Evolutionary conservation across 2,113 vertebrate genomes (phyloP), one percentile per base, ranked within the genome.

Genomic region (Hippocampus barbouri): DNA sequence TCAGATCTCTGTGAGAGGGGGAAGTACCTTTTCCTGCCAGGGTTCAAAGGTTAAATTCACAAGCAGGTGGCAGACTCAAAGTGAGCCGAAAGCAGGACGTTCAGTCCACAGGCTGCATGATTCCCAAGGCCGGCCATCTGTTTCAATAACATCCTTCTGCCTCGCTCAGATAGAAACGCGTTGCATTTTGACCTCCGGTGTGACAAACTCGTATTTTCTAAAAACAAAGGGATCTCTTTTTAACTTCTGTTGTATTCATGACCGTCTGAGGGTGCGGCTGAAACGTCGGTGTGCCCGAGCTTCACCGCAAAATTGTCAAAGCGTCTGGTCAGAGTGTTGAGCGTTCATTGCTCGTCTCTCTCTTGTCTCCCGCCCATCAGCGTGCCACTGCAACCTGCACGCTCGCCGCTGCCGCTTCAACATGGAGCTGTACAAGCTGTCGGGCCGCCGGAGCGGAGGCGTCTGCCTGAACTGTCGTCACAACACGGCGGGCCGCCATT

Each of bases 341-440:
- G 0, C 34, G 11, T 12, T 71, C 7, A 71, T 65, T 8, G 5
- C 1, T 30, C 63, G 41, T 67, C 16, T 64, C 25, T 38, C 34
- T 38, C 69, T 30, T 63, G 41, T 67, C 16, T 64, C 27, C 80
- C 14, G 77, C 43, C 67, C 14, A 16, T 0, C 90, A 98, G 97
- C 95, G 76, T 98, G 96, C 72, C 96, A 97, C 90, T 99, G 97
- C 79, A 99, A 98, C 91, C 93, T 99, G 9, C 97, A 98, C 0
- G 97, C 97, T 2, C 93, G 97, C 1, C 95, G 97, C 73, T 99
- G 97, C 73, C 96, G 97, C 59, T 99, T 99, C 91, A 98, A 99
- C 92, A 99, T 98, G 96, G 97, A 99, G 87, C 93, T 99, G 67
- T 99, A 94, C 91, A 99, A 99, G 86, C 92, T 99, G 73, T 99